Percentiles rank a stretch among this genome's conserved stretches.
These are phyloP conservation scores for Caenorhabditis briggsae DNA, from an alignment of 1,140 invertebrate species.

Conservation along the genomic window DNA sequence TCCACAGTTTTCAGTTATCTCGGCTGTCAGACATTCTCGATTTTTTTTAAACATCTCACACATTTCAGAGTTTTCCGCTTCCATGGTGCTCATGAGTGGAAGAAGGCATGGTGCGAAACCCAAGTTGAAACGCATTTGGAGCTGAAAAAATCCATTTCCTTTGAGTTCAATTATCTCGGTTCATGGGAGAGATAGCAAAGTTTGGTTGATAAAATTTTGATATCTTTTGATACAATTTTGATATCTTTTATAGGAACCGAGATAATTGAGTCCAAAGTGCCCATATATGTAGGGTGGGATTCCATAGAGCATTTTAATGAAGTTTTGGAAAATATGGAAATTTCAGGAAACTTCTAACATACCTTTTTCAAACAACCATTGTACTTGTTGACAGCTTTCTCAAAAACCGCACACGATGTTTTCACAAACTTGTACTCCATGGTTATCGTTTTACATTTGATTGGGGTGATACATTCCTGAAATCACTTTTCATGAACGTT, in stretches of 20 bases:
- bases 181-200: no score
- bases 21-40: background rate
- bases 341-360: background rate
- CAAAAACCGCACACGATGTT: background rate
- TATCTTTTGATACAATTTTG: no score
- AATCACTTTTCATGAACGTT: background rate
- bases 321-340: no score
- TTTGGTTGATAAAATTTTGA: no score
- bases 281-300: no score
- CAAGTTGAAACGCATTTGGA: background rate
- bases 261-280: no score
- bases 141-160: background rate
- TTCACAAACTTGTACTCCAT: constrained; percentile 8
- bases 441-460: background rate
- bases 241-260: no score
- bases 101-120: background rate
- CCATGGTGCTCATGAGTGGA: background rate
- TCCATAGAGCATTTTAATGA: no score
- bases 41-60: background rate
- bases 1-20: background rate
- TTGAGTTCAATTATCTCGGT: no score
- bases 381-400: background rate
- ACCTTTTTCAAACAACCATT: constrained; percentile 6
- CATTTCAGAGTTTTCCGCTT: background rate
- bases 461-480: background rate